A percentile compares a stretch with the other conserved stretches of the same genome.
Evolutionary conservation across 2,113 vertebrate species (phyloP).

Genomic region (Halcyon malimbica): DNA sequence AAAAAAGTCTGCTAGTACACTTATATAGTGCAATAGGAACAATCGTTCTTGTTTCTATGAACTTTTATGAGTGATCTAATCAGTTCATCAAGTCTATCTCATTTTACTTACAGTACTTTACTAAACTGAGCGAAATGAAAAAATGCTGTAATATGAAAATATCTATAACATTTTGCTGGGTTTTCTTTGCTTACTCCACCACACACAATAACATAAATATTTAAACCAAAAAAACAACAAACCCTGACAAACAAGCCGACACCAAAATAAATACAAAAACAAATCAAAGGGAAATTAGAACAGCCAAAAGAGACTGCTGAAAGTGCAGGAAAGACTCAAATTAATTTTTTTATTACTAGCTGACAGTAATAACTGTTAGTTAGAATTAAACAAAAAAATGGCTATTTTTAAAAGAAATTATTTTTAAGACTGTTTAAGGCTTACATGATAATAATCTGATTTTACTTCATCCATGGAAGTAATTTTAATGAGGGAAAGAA

Average conservation of each 20-base stretch:
- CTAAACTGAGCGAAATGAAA: not conserved
- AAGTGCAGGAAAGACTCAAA: not conserved
- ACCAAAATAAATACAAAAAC: not conserved
- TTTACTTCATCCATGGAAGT: not conserved
- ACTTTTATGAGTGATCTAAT: not conserved
- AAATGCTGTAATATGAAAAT: not conserved
- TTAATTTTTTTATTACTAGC: not conserved
- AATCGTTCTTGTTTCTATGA: not conserved
- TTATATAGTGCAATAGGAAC: not conserved
- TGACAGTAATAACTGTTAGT: not conserved
- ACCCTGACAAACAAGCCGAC: not conserved
- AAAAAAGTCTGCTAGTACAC: not conserved
- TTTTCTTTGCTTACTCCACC: not conserved
- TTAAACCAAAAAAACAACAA: not conserved
- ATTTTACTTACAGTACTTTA: not conserved
- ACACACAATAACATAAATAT: not conserved
- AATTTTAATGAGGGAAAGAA: not conserved
- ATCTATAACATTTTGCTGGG: fast-evolving
- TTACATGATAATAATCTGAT: not conserved
- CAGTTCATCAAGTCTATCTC: not conserved
- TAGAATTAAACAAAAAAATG: not conserved
- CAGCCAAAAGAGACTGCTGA: not conserved
- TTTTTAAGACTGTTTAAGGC: not conserved
- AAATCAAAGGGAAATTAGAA: not conserved
- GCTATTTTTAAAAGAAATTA: not conserved